A percentile compares a stretch with the other conserved stretches of the same genome.
Evolutionary conservation across 2,888 invertebrate genomes (phyloP).

Genomic region (Himalopsyche japonica): DNA sequence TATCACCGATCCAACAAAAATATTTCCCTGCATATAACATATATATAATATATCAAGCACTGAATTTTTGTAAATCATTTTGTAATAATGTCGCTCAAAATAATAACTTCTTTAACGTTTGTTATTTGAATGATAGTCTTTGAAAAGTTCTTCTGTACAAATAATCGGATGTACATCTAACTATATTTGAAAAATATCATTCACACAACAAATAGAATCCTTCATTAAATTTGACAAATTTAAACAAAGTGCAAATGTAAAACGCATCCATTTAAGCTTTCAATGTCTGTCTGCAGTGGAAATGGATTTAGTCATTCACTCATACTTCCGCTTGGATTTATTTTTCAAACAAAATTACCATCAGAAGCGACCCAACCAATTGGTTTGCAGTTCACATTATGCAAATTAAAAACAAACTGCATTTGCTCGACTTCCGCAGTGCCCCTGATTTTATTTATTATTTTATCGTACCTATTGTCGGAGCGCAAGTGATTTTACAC

Average conservation of each 20-base stretch:
- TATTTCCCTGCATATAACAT: too few species aligned
- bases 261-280: background rate
- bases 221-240: too few species aligned
- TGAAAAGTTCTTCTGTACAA: too few species aligned
- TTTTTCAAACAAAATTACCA: conserved; percentile 33
- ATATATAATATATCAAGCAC: too few species aligned
- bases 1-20: too few species aligned
- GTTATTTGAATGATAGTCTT: too few species aligned
- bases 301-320: background rate
- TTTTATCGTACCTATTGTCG: background rate
- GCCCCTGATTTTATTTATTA: background rate
- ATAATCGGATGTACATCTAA: too few species aligned
- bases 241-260: background rate
- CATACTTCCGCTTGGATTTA: conserved; percentile 14
- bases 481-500: background rate
- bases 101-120: too few species aligned
- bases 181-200: too few species aligned
- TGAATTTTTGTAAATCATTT: too few species aligned
- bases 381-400: conserved; percentile 18
- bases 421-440: background rate
- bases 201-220: too few species aligned
- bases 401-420: conserved; percentile 15
- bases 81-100: too few species aligned
- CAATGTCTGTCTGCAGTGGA: background rate
- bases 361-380: conserved; percentile 23